Base-by-base conservation (phyloP, 1,140 invertebrate genomes). In the Gonatopus flavifemur region DNA sequence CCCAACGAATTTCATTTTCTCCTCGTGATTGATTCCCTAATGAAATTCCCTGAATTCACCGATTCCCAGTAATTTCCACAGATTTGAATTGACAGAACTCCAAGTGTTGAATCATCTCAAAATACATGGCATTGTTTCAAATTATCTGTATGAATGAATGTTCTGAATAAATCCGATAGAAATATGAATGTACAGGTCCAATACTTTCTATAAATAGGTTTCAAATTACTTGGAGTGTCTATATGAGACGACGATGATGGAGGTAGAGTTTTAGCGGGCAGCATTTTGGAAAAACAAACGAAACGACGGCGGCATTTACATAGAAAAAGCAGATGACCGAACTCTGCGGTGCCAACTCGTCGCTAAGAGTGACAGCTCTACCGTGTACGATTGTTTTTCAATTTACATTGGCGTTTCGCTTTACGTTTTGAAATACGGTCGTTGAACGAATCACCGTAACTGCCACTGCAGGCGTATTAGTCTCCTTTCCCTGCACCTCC, bases 211-310 rank as follows among this genome's bases (percentile, higher is more conserved):
- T 74, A 73, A 75, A 75, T 76, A 74, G 66, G 57, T 40, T 28
- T 66, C 51, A 62, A 73, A 70, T 72, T 71, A 68, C 69, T 57
- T 61, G 59, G 59, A 66, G 66, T 63, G 63, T 57, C 63, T 59
- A 55, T 60, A 58, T 52, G 54, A 38, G 39, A 58, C 55, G 55
- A 53, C 47, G 55, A 49, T 69, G n/a, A n/a, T n/a, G n/a, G n/a
- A n/a, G n/a, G n/a, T n/a, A n/a, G n/a, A n/a, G 59, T 74, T 76
- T 76, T 76, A 73, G 68, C 70, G 57, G 69, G 57, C n/a, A n/a
- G n/a, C 69, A 70, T 73, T 64, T 72, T 74, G 66, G 67, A 74
- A 72, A 72, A 72, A 74, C 72, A 72, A 74, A 74, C 69, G 57
- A 59, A 32, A 58, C 13, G 22, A 40, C 55, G 52, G 53, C 45